Percentiles rank a stretch among this genome's conserved stretches.
phyloP scores from a whole-genome alignment of 2,797 vertebrate genomes.

The Oreortyx pictus region DNA sequence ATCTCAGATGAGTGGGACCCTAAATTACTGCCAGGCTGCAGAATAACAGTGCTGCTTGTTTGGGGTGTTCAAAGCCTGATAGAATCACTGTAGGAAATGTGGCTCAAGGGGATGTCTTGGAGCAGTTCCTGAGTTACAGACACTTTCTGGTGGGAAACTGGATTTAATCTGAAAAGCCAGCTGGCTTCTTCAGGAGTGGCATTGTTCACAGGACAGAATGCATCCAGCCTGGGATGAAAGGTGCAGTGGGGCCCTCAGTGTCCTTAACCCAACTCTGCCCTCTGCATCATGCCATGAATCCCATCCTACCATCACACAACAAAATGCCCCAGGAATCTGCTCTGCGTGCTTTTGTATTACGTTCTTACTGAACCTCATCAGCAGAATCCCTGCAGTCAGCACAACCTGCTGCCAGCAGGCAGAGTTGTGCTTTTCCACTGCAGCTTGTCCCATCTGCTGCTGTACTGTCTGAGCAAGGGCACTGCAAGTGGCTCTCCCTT shows the following conservation, averaged over 20 bases:
- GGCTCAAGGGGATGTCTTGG: not conserved
- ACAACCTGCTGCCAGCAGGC: not conserved
- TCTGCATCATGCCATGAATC: not conserved
- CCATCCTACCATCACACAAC: not conserved
- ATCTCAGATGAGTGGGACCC: not conserved
- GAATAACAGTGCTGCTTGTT: conserved; percentile 19
- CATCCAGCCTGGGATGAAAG: not conserved
- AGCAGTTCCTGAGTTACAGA: conserved; percentile 3
- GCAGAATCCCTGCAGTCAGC: not conserved
- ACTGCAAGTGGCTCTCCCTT: not conserved
- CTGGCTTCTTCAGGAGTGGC: not conserved
- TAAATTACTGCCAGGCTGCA: not conserved
- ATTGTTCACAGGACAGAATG: not conserved
- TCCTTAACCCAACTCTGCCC: not conserved
- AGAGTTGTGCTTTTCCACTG: not conserved
- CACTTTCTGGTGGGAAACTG: not conserved
- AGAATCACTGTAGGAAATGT: not conserved
- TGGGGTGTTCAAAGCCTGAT: not conserved
- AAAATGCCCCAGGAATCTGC: not conserved
- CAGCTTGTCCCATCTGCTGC: not conserved
- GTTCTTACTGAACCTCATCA: not conserved
- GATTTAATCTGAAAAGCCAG: not conserved
- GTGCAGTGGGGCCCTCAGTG: not conserved
- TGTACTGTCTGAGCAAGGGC: not conserved
- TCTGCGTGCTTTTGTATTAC: not conserved